A percentile compares a stretch with the other conserved stretches of the same genome.
Conservation (phyloP, 1,140 invertebrate species). For the Penaeus chinensis region DNA sequence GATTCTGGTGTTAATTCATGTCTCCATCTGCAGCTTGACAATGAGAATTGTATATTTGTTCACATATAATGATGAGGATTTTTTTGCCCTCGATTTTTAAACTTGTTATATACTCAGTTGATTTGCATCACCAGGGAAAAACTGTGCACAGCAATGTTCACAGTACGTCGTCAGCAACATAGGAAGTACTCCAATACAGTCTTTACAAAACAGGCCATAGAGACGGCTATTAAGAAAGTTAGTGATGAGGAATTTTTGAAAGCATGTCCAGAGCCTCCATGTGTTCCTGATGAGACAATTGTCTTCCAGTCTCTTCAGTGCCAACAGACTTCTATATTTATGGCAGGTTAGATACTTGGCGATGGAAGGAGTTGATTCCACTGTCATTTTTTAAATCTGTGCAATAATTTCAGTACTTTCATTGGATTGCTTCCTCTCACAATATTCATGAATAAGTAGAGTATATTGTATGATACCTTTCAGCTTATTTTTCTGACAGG, state of each 20-base stretch:
- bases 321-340: conserved; percentile 72
- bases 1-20: too few relatives aligned
- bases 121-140: conserved; percentile 65
- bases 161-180: conserved; percentile 71
- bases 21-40: too few relatives aligned
- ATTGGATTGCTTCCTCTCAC: too few relatives aligned
- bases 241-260: conserved; percentile 38
- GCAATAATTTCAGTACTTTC: too few relatives aligned
- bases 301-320: conserved; percentile 69
- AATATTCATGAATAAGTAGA: too few relatives aligned
- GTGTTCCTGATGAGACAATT: conserved; percentile 67
- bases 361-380: too few relatives aligned
- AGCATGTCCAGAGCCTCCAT: conserved; percentile 69
- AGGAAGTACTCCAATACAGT: conserved; percentile 70
- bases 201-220: conserved; percentile 70
- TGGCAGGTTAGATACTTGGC: conserved; percentile 71
- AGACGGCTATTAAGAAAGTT: conserved; percentile 65
- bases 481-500: conserved; percentile 69
- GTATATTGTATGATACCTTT: too few relatives aligned
- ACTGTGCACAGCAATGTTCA: conserved; percentile 66
- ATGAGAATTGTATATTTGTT: too few relatives aligned
- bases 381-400: too few relatives aligned
- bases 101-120: too few relatives aligned
- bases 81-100: too few relatives aligned
- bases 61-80: too few relatives aligned